Conservation (phyloP, 2,797 vertebrate genomes). For the Syncerus caffer region DNA sequence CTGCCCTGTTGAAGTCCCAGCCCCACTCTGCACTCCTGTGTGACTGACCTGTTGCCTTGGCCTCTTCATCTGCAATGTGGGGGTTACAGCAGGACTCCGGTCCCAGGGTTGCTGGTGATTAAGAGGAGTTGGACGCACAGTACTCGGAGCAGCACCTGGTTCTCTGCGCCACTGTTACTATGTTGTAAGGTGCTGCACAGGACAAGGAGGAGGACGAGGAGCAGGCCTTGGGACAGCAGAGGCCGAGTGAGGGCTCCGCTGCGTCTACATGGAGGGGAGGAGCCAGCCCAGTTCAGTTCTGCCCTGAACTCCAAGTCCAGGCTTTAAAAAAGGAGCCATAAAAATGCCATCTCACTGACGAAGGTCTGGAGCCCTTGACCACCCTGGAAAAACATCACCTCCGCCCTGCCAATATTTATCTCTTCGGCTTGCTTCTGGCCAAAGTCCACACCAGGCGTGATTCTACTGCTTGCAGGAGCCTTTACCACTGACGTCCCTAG, state of each 20-base stretch:
- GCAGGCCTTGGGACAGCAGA: background rate
- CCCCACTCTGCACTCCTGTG: background rate
- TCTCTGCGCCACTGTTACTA: background rate
- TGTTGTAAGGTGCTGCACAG: background rate
- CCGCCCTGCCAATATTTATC: background rate
- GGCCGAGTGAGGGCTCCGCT: background rate
- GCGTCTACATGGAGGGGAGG: background rate
- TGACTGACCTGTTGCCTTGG: background rate
- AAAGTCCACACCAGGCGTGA: background rate
- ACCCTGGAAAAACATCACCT: background rate
- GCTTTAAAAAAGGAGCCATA: conserved; percentile 39
- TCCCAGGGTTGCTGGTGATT: background rate
- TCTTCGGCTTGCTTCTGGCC: background rate
- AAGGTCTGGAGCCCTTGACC: background rate
- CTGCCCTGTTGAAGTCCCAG: background rate
- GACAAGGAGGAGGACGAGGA: background rate
- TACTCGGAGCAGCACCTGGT: background rate
- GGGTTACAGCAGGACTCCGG: background rate
- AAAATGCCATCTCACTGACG: conserved; percentile 22
- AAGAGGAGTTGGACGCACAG: background rate
- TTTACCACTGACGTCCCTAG: accelerated
- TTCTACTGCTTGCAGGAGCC: background rate
- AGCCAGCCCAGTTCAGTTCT: background rate
- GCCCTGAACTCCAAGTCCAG: background rate
- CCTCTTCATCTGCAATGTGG: background rate